Evolutionary conservation across 1,140 invertebrate species (phyloP).

Genomic region (Oedothorax gibbosus): DNA sequence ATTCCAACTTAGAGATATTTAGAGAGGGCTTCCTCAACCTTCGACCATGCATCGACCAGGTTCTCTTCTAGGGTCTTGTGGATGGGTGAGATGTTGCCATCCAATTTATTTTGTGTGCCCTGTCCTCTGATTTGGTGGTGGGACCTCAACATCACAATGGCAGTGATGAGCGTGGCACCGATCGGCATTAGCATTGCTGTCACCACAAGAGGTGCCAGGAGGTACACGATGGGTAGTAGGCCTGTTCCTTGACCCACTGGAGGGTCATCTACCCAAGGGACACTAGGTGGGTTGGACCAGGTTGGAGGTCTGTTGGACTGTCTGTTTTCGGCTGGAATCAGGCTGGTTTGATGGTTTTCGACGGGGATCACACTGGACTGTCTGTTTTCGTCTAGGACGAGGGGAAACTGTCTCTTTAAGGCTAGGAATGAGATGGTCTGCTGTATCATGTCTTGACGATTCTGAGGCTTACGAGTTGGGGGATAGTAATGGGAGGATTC

Average conservation of each 20-base stretch:
- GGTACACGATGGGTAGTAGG: constrained; percentile 36
- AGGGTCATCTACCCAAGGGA: constrained; percentile 53
- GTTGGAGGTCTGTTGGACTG: background rate
- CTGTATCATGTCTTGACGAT: too few species aligned
- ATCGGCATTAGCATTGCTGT: constrained; percentile 53
- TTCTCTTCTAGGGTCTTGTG: constrained; percentile 7
- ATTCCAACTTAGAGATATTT: background rate
- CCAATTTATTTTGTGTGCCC: background rate
- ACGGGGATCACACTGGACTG: too few species aligned
- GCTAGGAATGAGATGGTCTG: too few species aligned
- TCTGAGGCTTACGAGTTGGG: too few species aligned
- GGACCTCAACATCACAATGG: constrained; percentile 18
- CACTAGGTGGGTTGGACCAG: constrained; percentile 44
- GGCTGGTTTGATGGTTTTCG: too few species aligned
- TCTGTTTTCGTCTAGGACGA: too few species aligned
- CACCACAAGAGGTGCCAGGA: constrained; percentile 46
- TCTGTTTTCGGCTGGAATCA: background rate
- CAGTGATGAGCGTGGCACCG: constrained; percentile 40
- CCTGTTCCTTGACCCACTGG: background rate
- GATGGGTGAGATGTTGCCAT: constrained; percentile 13
- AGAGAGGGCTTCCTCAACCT: constrained; percentile 33
- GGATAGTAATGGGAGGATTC: too few species aligned
- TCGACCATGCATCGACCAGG: constrained; percentile 4
- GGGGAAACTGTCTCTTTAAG: too few species aligned
- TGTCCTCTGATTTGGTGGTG: constrained; percentile 4